Evolutionary conservation across 2,797 vertebrate genomes (phyloP).

Genomic region (Netta rufina): DNA sequence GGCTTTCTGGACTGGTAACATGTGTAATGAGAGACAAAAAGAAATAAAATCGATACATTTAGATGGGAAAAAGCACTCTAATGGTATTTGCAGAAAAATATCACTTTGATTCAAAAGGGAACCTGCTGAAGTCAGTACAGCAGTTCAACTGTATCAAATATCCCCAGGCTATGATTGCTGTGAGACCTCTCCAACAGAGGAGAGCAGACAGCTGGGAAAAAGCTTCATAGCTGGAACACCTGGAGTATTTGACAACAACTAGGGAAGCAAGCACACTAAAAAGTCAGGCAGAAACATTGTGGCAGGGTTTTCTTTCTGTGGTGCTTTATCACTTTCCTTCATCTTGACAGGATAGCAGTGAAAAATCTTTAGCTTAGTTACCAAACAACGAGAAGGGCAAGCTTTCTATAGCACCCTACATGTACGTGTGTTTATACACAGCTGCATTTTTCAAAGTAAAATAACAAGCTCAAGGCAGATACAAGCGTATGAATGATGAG

Average conservation of each 20-base stretch:
- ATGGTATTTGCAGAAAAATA: background rate
- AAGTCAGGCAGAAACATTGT: background rate
- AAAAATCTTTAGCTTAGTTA: background rate
- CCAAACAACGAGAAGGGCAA: background rate
- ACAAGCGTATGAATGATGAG: background rate
- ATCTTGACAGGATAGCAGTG: background rate
- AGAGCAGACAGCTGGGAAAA: background rate
- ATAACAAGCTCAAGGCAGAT: background rate
- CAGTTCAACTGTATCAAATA: background rate
- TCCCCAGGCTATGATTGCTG: background rate
- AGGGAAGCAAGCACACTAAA: background rate
- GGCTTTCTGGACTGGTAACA: background rate
- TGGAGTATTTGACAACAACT: background rate
- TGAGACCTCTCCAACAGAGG: background rate
- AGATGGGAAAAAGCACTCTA: background rate
- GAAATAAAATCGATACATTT: background rate
- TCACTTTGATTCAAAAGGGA: background rate
- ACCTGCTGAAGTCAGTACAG: background rate
- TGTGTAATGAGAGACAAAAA: background rate
- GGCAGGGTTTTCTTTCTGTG: background rate
- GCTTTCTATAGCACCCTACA: background rate
- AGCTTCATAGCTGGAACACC: background rate
- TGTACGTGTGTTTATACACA: background rate
- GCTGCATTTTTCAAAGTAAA: background rate
- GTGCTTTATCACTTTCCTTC: background rate